phyloP scores from a whole-genome alignment of 1,140 invertebrate species.

The Ladona fulva region DNA sequence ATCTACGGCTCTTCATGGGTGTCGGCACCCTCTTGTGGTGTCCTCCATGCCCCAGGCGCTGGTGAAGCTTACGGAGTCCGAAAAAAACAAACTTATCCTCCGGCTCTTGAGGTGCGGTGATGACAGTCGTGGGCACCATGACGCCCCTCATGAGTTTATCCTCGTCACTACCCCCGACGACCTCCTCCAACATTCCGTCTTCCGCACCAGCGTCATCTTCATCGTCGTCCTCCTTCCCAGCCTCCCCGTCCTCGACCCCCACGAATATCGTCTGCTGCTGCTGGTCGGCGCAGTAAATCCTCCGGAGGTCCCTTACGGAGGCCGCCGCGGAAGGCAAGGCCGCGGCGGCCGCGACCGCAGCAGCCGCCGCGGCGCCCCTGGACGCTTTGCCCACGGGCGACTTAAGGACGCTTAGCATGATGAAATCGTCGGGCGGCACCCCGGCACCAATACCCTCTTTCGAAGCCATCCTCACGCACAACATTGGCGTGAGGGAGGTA shows the following conservation, averaged over 20 bases:
- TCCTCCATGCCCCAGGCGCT: constrained; percentile 34
- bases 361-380: not conserved
- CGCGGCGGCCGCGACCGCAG: not conserved
- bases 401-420: constrained; percentile 49
- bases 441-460: constrained; percentile 21
- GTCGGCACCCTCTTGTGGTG: constrained; percentile 50
- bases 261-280: too few relatives aligned
- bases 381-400: constrained; percentile 37
- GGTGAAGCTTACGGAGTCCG: not conserved
- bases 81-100: constrained; percentile 6
- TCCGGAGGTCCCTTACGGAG: too few relatives aligned
- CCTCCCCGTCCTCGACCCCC: too few relatives aligned
- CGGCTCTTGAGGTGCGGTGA: constrained; percentile 35
- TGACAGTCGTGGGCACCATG: constrained; percentile 20
- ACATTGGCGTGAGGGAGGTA: constrained; percentile 1
- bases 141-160: constrained; percentile 14
- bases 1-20: constrained; percentile 44
- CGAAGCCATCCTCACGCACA: constrained; percentile 25
- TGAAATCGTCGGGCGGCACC: constrained; percentile 35
- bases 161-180: constrained; percentile 22
- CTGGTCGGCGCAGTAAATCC: too few relatives aligned
- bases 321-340: not conserved
- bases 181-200: constrained; percentile 17
- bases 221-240: not conserved
- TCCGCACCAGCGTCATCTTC: not conserved